Conservation (phyloP, 1,140 invertebrate species). For the Aphis craccivora region DNA sequence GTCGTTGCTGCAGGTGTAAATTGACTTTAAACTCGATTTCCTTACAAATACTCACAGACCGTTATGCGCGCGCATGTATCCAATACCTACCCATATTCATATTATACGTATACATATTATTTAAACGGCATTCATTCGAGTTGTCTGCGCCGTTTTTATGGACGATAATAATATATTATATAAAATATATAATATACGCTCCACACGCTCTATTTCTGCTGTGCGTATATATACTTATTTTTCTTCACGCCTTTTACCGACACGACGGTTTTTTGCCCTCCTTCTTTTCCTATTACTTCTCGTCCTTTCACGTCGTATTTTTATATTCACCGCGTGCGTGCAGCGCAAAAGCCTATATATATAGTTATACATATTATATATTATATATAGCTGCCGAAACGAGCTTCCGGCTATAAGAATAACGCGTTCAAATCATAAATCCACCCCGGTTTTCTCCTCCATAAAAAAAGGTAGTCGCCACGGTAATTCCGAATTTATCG, state of each 20-base stretch:
- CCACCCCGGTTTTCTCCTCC: constrained; percentile 27
- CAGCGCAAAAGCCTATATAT: neutral
- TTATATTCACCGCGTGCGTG: neutral
- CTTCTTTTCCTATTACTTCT: neutral
- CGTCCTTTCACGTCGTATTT: neutral
- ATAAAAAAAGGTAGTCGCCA: constrained; percentile 24
- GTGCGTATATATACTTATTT: neutral
- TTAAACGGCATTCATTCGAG: constrained; percentile 1
- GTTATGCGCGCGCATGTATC: neutral
- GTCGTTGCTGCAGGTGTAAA: neutral
- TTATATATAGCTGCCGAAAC: neutral
- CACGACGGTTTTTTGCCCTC: neutral
- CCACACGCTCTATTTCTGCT: neutral
- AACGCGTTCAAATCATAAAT: constrained; percentile 45
- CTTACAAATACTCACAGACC: neutral
- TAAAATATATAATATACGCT: neutral
- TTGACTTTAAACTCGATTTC: neutral
- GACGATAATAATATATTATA: neutral
- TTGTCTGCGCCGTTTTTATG: neutral
- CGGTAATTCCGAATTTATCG: constrained; percentile 51
- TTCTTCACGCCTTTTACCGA: constrained; percentile 1
- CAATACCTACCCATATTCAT: neutral
- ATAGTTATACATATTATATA: neutral
- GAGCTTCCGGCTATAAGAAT: constrained; percentile 39
- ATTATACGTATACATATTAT: neutral